Conservation (phyloP, 1,140 invertebrate species). For the Harpegnathos saltator region DNA sequence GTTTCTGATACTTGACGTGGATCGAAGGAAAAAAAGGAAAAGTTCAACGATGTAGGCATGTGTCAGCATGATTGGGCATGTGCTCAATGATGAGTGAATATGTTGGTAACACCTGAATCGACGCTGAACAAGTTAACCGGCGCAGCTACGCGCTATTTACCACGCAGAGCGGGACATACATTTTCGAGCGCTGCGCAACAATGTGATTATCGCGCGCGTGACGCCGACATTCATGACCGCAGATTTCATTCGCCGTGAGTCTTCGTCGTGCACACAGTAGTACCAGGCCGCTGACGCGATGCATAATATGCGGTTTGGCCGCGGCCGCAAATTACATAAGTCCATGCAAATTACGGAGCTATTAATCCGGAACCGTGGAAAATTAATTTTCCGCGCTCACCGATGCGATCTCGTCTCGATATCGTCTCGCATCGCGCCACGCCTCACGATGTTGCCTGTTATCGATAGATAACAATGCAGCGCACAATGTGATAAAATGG, state of each 20-base stretch:
- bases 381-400: conserved; percentile 31
- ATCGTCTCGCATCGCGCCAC: too few relatives aligned
- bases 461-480: too few relatives aligned
- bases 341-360: conserved; percentile 42
- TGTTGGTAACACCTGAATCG: too few relatives aligned
- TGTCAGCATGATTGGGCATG: too few relatives aligned
- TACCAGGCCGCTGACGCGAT: conserved; percentile 33
- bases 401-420: neutral
- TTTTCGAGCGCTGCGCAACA: conserved; percentile 7
- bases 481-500: too few relatives aligned
- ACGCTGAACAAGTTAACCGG: too few relatives aligned
- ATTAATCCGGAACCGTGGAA: conserved; percentile 30
- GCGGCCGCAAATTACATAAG: conserved; percentile 42
- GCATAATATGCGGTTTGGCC: conserved; percentile 41
- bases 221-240: neutral
- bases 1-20: too few relatives aligned
- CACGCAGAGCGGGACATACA: neutral
- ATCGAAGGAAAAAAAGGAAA: too few relatives aligned
- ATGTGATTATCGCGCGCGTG: neutral
- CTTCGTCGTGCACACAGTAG: conserved; percentile 14
- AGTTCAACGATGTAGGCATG: too few relatives aligned
- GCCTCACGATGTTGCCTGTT: too few relatives aligned
- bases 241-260: conserved; percentile 13
- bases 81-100: too few relatives aligned
- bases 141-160: too few relatives aligned